Evolutionary conservation across 2,888 invertebrate species (phyloP).

Genomic region (Isoperla grammatica): DNA sequence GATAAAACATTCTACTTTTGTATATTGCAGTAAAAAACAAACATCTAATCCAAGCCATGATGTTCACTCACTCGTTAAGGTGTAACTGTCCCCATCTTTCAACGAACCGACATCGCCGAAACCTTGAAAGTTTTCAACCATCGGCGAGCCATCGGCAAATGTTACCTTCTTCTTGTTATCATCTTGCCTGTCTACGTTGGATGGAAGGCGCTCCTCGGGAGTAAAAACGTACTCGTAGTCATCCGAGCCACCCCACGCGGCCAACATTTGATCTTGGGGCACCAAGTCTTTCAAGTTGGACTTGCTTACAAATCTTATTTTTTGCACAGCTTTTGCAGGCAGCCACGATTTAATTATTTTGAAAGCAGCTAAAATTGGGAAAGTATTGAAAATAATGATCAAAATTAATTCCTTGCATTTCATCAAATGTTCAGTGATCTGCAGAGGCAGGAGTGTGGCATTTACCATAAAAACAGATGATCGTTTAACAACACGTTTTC

Average conservation of each 20-base stretch:
- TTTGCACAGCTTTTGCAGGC: constrained; percentile 81
- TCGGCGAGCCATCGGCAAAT: constrained; percentile 56
- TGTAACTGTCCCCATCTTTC: too few species aligned
- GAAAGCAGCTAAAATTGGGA: constrained; percentile 66
- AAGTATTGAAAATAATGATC: too few species aligned
- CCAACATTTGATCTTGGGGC: constrained; percentile 64
- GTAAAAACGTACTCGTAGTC: constrained; percentile 66
- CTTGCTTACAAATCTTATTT: constrained; percentile 78
- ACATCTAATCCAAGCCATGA: neutral
- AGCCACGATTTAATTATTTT: constrained; percentile 83
- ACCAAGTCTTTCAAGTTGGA: constrained; percentile 69
- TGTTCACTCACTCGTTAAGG: neutral
- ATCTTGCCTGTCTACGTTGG: constrained; percentile 27
- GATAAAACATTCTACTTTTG: constrained; percentile 37
- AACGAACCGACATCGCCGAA: constrained; percentile 28
- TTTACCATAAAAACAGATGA: too few species aligned
- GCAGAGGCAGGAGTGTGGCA: too few species aligned
- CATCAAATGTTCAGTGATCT: too few species aligned
- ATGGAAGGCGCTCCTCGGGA: constrained; percentile 48
- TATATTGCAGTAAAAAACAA: neutral
- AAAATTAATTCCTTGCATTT: too few species aligned
- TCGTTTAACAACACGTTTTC: too few species aligned
- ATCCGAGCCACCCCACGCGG: constrained; percentile 75
- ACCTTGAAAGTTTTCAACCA: constrained; percentile 44
- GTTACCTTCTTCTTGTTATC: constrained; percentile 44